Base-by-base conservation (phyloP, 2,797 vertebrate genomes). In the Eremophila alpestris region DNA sequence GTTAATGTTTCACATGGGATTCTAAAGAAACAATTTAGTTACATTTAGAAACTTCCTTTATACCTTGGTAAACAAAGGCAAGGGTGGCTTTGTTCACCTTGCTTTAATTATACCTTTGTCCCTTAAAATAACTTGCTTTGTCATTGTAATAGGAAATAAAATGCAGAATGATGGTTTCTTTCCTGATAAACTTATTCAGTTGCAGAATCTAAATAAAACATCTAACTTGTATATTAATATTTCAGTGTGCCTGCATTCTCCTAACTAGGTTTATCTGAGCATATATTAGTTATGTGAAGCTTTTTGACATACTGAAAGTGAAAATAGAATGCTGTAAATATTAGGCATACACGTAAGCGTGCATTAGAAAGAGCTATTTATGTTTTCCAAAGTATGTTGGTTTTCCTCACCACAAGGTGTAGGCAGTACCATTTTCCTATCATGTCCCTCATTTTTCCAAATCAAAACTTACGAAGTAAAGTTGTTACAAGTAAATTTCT, bases 21-120 rank as follows among this genome's bases (percentile, higher is more conserved):
- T 96, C 62, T 59, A 91, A 87, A 95, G 91, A 91, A 95, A 89
- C 86, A 93, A 90, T 95, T 79, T 89, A 90, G 90, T 91, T 94
- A 86, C 76, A 83, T 96, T 92, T 94, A 79, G 92, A 90, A 94
- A 94, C 95, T 97, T 97, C 93, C 91, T 95, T 96, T 93, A 75
- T 95, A 94, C 87, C 76, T 91, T 85, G 58, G 75, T 95, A 97
- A 95, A 95, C 93, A 96, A 94, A 92, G 79, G 77, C 84, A 74
- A 51, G 89, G 75, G 64, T 94, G 89, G 64, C 71, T 94, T 95
- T 94, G 89, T 95, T 87, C 92, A 94, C 80, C 82, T 91, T 95
- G 49, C 73, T 93, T 85, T 93, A 87, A 89, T 92, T 94, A 63
- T 93, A 87, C 67, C 88, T 94, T 90, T 85, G 91, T 91, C 26